These are phyloP conservation scores for Sisor rabdophorus DNA, from an alignment of 2,113 vertebrate species.

Conservation along the genomic window DNA sequence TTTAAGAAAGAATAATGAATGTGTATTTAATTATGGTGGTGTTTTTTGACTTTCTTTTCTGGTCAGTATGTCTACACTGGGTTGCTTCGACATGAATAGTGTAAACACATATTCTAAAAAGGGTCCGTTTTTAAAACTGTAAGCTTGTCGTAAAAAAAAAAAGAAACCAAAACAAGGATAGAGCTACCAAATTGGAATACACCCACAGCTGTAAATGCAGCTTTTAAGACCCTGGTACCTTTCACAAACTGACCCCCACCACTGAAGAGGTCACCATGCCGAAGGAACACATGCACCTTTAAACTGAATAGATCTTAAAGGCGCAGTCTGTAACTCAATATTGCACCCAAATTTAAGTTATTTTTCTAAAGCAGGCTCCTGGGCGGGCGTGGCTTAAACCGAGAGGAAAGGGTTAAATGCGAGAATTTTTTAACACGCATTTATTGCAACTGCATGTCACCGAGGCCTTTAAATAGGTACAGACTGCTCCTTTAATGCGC, in stretches of 20 bases:
- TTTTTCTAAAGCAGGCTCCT: not conserved
- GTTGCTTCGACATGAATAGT: no score
- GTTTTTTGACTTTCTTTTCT: no score
- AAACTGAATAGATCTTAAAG: conserved; percentile 6
- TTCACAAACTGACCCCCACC: not conserved
- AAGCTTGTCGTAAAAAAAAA: no score
- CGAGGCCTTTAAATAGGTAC: not conserved
- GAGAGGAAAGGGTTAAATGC: not conserved
- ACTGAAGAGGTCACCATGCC: not conserved
- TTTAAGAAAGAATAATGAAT: no score
- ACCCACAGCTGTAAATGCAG: not conserved
- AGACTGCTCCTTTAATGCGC: conserved; percentile 1
- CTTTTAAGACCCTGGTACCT: not conserved
- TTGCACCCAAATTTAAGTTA: not conserved
- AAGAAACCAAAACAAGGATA: no score
- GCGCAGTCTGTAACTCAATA: not conserved
- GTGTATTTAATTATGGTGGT: no score
- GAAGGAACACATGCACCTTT: conserved; percentile 14
- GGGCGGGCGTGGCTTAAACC: not conserved
- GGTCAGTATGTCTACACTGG: no score
- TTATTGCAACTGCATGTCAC: not conserved
- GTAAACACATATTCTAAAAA: no score
- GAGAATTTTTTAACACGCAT: no score
- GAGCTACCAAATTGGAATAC: no score
- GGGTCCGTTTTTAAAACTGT: no score